These are phyloP conservation scores for Channa striata DNA, from an alignment of 2,797 vertebrate species.

Conservation along the genomic window DNA sequence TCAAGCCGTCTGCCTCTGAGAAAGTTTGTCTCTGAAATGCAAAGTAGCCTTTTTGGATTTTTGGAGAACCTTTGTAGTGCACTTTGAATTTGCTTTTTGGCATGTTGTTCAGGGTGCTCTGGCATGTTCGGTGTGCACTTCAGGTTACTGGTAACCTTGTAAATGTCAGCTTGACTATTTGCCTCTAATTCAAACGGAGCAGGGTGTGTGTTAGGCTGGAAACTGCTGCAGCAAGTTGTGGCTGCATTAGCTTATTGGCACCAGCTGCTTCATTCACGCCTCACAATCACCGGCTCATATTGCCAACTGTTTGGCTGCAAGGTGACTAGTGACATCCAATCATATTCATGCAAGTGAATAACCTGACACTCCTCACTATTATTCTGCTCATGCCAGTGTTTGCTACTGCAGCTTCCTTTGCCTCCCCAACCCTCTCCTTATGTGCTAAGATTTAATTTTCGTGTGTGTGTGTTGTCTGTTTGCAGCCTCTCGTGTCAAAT, in stretches of 20 bases:
- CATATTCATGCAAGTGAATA: neutral
- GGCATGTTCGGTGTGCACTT: constrained; percentile 11
- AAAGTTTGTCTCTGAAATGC: constrained; percentile 60
- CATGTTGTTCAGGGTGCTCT: constrained; percentile 13
- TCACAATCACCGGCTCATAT: neutral
- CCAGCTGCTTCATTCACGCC: neutral
- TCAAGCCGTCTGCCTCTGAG: constrained; percentile 39
- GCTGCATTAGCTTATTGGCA: neutral
- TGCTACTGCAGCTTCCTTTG: neutral
- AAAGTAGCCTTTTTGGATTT: constrained; percentile 54
- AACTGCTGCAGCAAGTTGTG: neutral
- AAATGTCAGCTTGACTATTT: neutral
- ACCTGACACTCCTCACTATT: neutral
- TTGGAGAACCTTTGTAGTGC: constrained; percentile 33
- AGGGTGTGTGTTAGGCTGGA: neutral
- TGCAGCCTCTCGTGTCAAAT: neutral
- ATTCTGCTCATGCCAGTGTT: neutral
- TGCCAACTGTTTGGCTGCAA: neutral
- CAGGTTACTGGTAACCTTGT: neutral
- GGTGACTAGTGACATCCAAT: neutral
- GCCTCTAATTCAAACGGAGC: neutral
- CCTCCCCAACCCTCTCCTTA: neutral
- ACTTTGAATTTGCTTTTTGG: constrained; percentile 49
- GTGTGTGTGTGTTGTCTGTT: neutral
- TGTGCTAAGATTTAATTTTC: neutral